A percentile compares a stretch with the other conserved stretches of the same genome.
Evolutionary conservation across 1,140 invertebrate genomes (phyloP).

Genomic region (Zaprionus ornatus): DNA sequence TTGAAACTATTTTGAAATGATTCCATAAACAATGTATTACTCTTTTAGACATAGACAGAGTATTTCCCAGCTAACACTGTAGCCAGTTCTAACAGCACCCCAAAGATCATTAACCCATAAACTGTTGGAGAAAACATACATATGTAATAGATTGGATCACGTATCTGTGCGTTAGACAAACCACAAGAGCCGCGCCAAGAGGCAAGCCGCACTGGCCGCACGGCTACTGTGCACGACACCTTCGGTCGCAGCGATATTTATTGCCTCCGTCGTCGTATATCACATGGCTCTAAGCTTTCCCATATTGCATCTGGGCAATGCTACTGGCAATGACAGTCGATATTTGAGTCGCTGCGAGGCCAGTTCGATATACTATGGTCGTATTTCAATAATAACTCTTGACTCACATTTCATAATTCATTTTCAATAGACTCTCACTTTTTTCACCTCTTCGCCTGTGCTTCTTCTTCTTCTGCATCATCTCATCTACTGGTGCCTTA

Average conservation of each 20-base stretch:
- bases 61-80: not conserved
- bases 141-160: not conserved
- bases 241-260: constrained; percentile 17
- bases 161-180: constrained; percentile 8
- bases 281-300: constrained; percentile 24
- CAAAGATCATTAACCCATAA: constrained; percentile 15
- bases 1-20: not conserved
- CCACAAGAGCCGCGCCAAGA: constrained; percentile 19
- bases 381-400: constrained; percentile 52
- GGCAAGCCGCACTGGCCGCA: constrained; percentile 1
- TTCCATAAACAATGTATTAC: not conserved
- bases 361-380: constrained; percentile 22
- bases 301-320: constrained; percentile 6
- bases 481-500: constrained; percentile 20
- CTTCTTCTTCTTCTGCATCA: constrained; percentile 21
- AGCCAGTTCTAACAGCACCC: not conserved
- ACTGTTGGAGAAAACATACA: constrained; percentile 7
- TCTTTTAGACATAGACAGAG: not conserved
- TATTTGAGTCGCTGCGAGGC: constrained; percentile 16
- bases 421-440: constrained; percentile 69
- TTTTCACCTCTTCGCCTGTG: constrained; percentile 18
- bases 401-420: constrained; percentile 70
- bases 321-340: constrained; percentile 43
- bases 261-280: constrained; percentile 23
- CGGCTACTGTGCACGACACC: constrained; percentile 42